Percentiles rank a stretch among this genome's conserved stretches.
These are phyloP conservation scores for Camponotus floridanus DNA, from an alignment of 1,140 invertebrate genomes.

Conservation along the genomic window DNA sequence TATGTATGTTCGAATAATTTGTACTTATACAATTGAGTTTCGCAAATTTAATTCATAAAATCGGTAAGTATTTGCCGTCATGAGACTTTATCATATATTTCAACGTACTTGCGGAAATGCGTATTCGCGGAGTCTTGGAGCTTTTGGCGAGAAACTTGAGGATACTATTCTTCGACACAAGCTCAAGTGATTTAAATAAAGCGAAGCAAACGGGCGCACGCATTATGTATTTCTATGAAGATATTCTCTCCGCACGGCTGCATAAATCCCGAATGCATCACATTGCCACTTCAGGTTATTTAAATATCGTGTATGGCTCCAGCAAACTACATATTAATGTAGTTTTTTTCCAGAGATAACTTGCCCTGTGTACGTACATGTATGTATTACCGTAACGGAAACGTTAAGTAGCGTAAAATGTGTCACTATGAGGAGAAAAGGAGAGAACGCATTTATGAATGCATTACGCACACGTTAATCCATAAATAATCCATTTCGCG, in stretches of 20 bases:
- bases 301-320: constrained; percentile 36
- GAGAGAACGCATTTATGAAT: constrained; percentile 27
- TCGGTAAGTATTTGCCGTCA: neutral
- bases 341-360: constrained; percentile 15
- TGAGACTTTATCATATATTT: constrained; percentile 36
- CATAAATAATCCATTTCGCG: constrained; percentile 29
- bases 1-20: neutral
- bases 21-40: constrained; percentile 9
- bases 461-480: constrained; percentile 6
- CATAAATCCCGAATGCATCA: constrained; percentile 39
- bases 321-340: constrained; percentile 36
- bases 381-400: neutral
- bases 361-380: neutral
- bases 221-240: constrained; percentile 5
- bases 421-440: neutral
- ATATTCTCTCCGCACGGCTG: neutral
- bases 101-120: constrained; percentile 7
- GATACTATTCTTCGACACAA: neutral
- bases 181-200: constrained; percentile 44
- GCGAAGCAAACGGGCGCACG: constrained; percentile 5
- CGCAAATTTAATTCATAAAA: neutral
- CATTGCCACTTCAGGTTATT: constrained; percentile 12
- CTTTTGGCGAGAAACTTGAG: neutral
- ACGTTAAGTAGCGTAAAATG: constrained; percentile 34
- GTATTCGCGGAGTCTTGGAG: neutral